Base-by-base conservation (phyloP, 2,888 invertebrate species). In the Sinopyrophorus schimmeli region DNA sequence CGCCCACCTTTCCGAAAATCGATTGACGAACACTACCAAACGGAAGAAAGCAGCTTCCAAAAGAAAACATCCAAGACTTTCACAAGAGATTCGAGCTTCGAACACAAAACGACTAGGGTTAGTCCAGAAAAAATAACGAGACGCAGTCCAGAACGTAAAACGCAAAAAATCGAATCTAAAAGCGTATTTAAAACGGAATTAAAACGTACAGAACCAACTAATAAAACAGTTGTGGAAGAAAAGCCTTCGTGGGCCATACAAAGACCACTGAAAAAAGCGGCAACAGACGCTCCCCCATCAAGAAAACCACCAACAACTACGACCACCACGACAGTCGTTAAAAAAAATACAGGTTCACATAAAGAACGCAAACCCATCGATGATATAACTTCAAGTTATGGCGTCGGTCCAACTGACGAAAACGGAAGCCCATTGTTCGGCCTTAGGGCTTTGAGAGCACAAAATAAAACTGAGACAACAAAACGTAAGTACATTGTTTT, bases 351-450 rank as follows among this genome's bases (percentile, higher is more conserved):
- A 18, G 21, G 61, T 65, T 69, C 51, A 67, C 74, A 42, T 59
- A 68, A 67, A 47, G 72, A 74, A 37, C 47, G 62, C 2, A 65
- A 69, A 62, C 76, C 80, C 1, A 78, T 77, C 0, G 86, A 87
- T 67, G 80, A 80, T 16, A 84, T 90, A 47, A 89, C 86, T 2
- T 89, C 89, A 1, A 86, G 88, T 68, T 90, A 90, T 69, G 89
- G 89, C 1, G 86, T 88, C 1, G 90, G 90, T 0, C 90, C 90
- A 15, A 83, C 86, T 2, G 90, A 90, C 67, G 87, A 89, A 56
- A 83, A 87, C 59, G 89, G 90, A 6, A 77, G 80, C 46, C 89
- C 89, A 12, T 76, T 90, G 46, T 90, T 90, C 73, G 90, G 90
- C 41, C 81, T 90, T 59, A 81, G 80, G 65, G 89, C 90, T 44